phyloP scores from a whole-genome alignment of 2,113 vertebrate species.

The Erythrolamprus reginae region DNA sequence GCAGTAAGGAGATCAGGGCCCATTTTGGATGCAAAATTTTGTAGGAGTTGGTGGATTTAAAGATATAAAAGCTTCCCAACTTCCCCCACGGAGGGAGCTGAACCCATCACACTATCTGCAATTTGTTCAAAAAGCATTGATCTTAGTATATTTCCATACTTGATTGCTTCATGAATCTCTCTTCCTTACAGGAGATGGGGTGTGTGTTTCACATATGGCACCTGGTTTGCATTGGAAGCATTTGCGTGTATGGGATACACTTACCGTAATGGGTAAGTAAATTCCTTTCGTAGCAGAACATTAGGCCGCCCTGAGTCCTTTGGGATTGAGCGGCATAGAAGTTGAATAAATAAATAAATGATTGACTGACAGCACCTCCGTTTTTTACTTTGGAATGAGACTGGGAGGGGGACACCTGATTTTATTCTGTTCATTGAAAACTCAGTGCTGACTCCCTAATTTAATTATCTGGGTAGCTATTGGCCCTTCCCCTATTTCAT shows the following conservation, averaged over 20 bases:
- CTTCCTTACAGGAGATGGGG: slow-evolving; percentile 82
- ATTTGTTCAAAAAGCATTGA: not conserved
- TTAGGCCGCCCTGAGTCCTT: no score
- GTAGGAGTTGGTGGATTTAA: not conserved
- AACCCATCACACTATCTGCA: not conserved
- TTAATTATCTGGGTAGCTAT: not conserved
- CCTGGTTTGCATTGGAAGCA: slow-evolving; percentile 93
- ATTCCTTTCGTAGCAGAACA: not conserved
- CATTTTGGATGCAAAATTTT: not conserved
- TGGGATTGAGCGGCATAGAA: no score
- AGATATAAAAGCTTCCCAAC: not conserved
- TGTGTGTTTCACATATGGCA: slow-evolving; percentile 91
- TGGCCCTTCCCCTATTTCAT: not conserved
- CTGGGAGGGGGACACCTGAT: not conserved
- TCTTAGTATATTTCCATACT: not conserved
- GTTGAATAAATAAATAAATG: no score
- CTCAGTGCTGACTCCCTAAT: not conserved
- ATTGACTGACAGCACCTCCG: not conserved
- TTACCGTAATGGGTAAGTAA: slow-evolving; percentile 72
- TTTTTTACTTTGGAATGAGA: not conserved
- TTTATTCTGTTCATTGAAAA: not conserved
- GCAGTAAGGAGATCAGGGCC: not conserved
- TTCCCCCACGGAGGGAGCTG: not conserved
- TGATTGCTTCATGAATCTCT: not conserved
- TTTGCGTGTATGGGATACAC: slow-evolving; percentile 85